Evolutionary conservation across 2,888 invertebrate genomes (phyloP).

Genomic region (Papilio protenor): DNA sequence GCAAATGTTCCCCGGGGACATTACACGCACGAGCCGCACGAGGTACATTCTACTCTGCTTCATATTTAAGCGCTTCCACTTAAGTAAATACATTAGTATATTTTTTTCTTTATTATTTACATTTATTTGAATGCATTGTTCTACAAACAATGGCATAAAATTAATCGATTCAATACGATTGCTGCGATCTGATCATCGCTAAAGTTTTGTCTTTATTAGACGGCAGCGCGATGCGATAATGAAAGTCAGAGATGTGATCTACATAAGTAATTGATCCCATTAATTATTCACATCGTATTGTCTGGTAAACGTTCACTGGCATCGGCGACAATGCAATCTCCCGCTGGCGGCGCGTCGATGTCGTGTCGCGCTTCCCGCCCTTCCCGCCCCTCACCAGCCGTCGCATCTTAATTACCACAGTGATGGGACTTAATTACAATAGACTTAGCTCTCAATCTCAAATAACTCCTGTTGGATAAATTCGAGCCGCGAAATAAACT

Average conservation of each 20-base stretch:
- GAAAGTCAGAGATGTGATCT: conserved; percentile 42
- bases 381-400: not conserved
- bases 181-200: not conserved
- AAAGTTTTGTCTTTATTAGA: not conserved
- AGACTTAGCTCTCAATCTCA: not conserved
- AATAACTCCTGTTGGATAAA: not conserved
- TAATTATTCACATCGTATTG: conserved; percentile 45
- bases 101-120: not conserved
- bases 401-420: not conserved
- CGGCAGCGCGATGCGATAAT: not conserved
- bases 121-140: not conserved
- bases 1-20: conserved; percentile 16
- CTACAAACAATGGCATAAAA: not conserved
- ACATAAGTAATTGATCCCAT: conserved; percentile 44
- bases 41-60: not conserved
- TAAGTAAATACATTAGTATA: not conserved
- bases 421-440: not conserved
- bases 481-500: too few species aligned
- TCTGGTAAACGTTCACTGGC: conserved; percentile 17
- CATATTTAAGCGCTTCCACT: not conserved
- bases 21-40: conserved; percentile 9
- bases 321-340: conserved; percentile 3
- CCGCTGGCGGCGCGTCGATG: not conserved
- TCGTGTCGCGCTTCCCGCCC: not conserved
- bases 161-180: conserved; percentile 1